Evolutionary conservation across 2,797 vertebrate species (phyloP), one percentile per base, ranked within the genome.

Genomic region (Myripristis jacobus): DNA sequence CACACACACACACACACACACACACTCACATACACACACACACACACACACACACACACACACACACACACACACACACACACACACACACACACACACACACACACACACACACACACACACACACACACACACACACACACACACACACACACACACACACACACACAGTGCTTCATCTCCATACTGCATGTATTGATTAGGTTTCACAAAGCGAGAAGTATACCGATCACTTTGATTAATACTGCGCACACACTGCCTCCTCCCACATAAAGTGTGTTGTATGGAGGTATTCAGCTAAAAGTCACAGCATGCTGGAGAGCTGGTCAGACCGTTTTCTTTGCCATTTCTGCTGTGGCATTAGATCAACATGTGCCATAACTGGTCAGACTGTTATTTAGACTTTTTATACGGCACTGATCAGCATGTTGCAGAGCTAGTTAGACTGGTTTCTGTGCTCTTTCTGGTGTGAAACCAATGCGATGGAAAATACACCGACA

Each of bases 151-250:
- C 18, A 76, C 34, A 61, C 50, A 46, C 54, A 47, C 31, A 70
- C 7, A 70, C 56, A 71, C 16, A 21, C 46, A 47, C 16, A 52
- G 55, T 51, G 16, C 46, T 56, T 46, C 50, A 81, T 82, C 72
- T 81, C 64, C 60, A 74, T 84, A 73, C 70, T 43, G 81, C 38
- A 58, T 19, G 27, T 77, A 91, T 88, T 86, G 90, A 89, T 89
- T 82, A 79, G 69, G 69, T 61, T 57, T 89, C 87, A 81, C 34
- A 48, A 70, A 70, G 80, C 57, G 66, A 74, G 80, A 55, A 58
- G 36, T 58, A 36, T 44, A 57, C 62, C 67, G 53, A 80, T 92
- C 82, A 83, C 58, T 81, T 65, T 83, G 78, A 84, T 86, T 81
- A 66, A 88, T 82, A 44, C 36, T 70, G 19, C 59, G 52, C 46